These are phyloP conservation scores for Hypercompe scribonia DNA, from an alignment of 2,888 invertebrate species.

Conservation along the genomic window DNA sequence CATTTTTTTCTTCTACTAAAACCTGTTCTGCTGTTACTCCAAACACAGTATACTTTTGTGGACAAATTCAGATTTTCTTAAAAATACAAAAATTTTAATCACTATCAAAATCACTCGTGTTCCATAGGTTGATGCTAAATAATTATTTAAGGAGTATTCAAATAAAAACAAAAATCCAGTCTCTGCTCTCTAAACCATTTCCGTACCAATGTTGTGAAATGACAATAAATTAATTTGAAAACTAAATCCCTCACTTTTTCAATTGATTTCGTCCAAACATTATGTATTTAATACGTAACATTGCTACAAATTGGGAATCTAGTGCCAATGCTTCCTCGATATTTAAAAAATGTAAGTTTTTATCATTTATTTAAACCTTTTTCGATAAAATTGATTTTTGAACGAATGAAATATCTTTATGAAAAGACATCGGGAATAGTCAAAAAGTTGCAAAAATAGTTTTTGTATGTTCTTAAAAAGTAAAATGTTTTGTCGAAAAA, in stretches of 20 bases:
- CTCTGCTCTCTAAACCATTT: constrained; percentile 43
- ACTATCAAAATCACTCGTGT: too few relatives aligned
- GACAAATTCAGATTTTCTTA: not conserved
- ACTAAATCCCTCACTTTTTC: constrained; percentile 47
- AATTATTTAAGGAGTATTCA: constrained; percentile 22
- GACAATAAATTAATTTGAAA: constrained; percentile 74
- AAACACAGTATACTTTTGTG: not conserved
- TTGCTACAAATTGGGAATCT: constrained; percentile 62
- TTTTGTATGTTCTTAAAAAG: not conserved
- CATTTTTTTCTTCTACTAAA: not conserved
- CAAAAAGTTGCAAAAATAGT: constrained; percentile 12
- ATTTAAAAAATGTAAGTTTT: constrained; percentile 41
- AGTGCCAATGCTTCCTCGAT: constrained; percentile 63
- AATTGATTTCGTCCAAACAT: constrained; percentile 50
- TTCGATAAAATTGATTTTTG: constrained; percentile 38
- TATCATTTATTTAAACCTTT: constrained; percentile 40
- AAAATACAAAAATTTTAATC: not conserved
- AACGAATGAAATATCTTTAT: constrained; percentile 10
- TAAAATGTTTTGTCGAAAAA: constrained; percentile 36
- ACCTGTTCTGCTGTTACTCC: not conserved
- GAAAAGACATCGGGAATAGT: constrained; percentile 17
- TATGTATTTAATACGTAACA: constrained; percentile 49
- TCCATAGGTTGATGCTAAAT: not conserved
- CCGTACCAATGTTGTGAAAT: constrained; percentile 75
- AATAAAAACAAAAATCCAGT: constrained; percentile 29